Base-by-base conservation (phyloP, 1,140 invertebrate genomes). In the Anadara kagoshimensis region DNA sequence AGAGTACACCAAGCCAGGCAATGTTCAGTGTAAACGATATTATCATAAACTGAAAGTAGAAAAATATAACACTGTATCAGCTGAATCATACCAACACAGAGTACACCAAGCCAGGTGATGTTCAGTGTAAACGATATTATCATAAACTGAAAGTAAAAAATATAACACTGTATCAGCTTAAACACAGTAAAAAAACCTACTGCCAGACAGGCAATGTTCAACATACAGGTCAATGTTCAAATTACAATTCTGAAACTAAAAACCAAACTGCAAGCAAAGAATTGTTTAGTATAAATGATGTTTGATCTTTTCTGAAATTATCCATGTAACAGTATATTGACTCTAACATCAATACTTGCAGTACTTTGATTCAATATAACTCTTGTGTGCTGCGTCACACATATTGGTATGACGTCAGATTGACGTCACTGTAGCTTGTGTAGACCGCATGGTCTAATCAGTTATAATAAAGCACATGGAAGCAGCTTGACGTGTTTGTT, bases 1-100 rank as follows among this genome's bases (percentile, higher is more conserved):
- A 93, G 0, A 95, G 93, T 0, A 95, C 92, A 18, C 94, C 83
- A 22, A 97, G 91, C 97, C 97, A 99, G 4, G 92, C 92, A 62
- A 98, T 91, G 84, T 95, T 94, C 16, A 98, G 89, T 47, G 97
- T 91, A 86, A 98, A 98, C 0, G 96, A 96, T 47, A 98, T 94
- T 29, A 93, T 93, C 94, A 98, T 97, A 78, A 98, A 96, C 94
- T 95, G 87, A 78, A 92, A 83, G n/a, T n/a, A n/a, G n/a, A n/a
- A n/a, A n/a, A n/a, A n/a, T n/a, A n/a, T n/a, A n/a, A n/a, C n/a
- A n/a, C n/a, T n/a, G n/a, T 36, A 36, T 36, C 29, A 36, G 29
- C 29, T 36, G n/a, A n/a, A 98, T 93, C 14, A 98, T 94, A 11
- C 97, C 87, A 58, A 96, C 89, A 47, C 94, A 93, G 0, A 95